phyloP scores from a whole-genome alignment of 2,888 invertebrate genomes.

The Latrodectus elegans region DNA sequence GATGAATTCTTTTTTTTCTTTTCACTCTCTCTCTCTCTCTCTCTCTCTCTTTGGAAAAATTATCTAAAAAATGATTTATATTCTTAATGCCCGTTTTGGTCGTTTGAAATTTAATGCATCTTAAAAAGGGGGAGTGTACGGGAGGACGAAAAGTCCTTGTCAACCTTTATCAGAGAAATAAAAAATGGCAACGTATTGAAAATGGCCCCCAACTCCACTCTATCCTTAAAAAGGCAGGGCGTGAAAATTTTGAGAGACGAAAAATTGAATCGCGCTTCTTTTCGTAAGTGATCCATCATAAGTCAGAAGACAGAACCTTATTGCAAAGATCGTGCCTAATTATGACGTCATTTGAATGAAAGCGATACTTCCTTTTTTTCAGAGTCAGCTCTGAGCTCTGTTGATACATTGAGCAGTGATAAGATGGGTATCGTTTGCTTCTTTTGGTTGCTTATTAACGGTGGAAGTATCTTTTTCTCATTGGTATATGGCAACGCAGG shows the following conservation, averaged over 20 bases:
- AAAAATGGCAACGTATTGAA: not conserved
- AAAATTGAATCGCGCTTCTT: constrained; percentile 13
- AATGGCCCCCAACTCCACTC: constrained; percentile 5
- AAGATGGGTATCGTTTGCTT: constrained; percentile 21
- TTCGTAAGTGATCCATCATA: constrained; percentile 9
- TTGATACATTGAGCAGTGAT: constrained; percentile 28
- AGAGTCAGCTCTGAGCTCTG: constrained; percentile 2
- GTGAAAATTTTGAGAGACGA: constrained; percentile 26
- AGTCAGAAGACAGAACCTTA: constrained; percentile 1
- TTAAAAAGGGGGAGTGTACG: not conserved
- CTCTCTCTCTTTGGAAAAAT: not conserved
- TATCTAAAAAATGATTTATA: constrained; percentile 2
- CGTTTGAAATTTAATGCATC: constrained; percentile 1
- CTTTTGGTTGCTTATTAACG: constrained; percentile 11
- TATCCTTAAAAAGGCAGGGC: constrained; percentile 2
- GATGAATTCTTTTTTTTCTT: not conserved
- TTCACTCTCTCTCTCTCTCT: not conserved
- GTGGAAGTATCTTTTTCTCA: not conserved
- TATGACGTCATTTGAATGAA: constrained; percentile 43
- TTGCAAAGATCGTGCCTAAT: constrained; percentile 19
- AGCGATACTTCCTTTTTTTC: constrained; percentile 45
- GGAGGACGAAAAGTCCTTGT: not conserved
- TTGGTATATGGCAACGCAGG: constrained; percentile 25
- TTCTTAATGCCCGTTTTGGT: not conserved
- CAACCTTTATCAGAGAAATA: not conserved